phyloP scores from a whole-genome alignment of 2,113 vertebrate genomes.

The Hystrix cristata region DNA sequence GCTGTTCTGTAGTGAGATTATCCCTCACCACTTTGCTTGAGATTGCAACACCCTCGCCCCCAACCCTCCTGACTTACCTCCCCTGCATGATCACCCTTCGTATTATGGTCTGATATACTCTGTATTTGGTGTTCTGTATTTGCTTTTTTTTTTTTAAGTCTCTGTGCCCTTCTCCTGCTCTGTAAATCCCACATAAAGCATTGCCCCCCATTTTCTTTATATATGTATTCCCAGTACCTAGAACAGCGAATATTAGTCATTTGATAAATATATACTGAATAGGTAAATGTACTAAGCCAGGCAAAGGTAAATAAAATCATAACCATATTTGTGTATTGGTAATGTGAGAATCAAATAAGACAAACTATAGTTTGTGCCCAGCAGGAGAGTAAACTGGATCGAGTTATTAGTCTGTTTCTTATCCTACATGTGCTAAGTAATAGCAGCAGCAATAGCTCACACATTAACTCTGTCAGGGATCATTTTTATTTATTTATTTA shows the following conservation, averaged over 20 bases:
- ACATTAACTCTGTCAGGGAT: not conserved
- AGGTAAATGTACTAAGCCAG: not conserved
- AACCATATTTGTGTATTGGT: not conserved
- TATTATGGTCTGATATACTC: not conserved
- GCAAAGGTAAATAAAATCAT: not conserved
- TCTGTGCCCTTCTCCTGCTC: not conserved
- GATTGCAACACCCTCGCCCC: not conserved
- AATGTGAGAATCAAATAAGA: not conserved
- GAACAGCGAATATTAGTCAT: not conserved
- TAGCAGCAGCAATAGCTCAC: not conserved
- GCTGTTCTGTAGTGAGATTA: not conserved
- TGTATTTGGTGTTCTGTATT: not conserved
- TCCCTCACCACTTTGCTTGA: not conserved
- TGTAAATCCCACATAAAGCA: not conserved
- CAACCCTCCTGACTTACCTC: not conserved
- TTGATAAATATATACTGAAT: not conserved
- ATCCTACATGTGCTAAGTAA: not conserved
- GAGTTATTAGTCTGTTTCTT: not conserved
- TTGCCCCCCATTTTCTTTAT: not conserved
- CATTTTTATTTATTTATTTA: not conserved
- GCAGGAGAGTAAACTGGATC: not conserved
- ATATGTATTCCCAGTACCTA: not conserved
- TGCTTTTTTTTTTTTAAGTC: not conserved
- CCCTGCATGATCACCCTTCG: not conserved
- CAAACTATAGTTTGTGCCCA: not conserved